A percentile compares a stretch with the other conserved stretches of the same genome.
Evolutionary conservation across 2,797 vertebrate genomes (phyloP).

Genomic region (Amazona finschi): DNA sequence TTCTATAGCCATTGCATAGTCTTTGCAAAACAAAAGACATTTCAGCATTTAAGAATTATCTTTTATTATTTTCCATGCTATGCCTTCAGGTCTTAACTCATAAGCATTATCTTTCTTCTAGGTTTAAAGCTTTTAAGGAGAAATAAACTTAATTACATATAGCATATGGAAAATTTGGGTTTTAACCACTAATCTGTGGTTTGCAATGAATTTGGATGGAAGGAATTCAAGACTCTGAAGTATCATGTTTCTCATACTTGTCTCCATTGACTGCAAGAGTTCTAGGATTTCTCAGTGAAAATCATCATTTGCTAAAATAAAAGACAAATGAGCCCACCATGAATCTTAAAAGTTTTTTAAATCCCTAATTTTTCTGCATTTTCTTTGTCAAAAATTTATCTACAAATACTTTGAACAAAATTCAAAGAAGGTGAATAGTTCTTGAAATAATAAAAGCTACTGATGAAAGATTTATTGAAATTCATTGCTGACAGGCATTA

Average conservation of each 20-base stretch:
- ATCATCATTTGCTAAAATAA: neutral
- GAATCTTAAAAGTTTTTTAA: neutral
- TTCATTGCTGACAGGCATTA: neutral
- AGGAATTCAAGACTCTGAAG: constrained; percentile 48
- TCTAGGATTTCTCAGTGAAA: neutral
- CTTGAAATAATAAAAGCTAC: neutral
- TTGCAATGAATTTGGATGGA: constrained; percentile 33
- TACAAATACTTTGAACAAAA: neutral
- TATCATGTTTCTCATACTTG: neutral
- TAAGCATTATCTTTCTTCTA: constrained; percentile 46
- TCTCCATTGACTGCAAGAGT: neutral
- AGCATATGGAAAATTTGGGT: constrained; percentile 11
- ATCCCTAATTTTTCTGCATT: neutral
- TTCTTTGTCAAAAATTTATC: neutral
- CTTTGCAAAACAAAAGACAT: constrained; percentile 37
- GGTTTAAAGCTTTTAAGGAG: constrained; percentile 47
- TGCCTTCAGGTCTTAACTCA: constrained; percentile 49
- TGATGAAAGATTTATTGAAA: neutral
- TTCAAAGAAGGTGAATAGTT: neutral
- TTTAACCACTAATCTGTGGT: constrained; percentile 34
- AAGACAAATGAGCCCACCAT: neutral
- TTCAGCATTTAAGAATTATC: constrained; percentile 15
- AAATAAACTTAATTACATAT: constrained; percentile 50
- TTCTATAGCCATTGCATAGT: neutral
- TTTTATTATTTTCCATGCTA: constrained; percentile 24